Evolutionary conservation across 2,888 invertebrate genomes (phyloP).

Genomic region (Perdita meconis): DNA sequence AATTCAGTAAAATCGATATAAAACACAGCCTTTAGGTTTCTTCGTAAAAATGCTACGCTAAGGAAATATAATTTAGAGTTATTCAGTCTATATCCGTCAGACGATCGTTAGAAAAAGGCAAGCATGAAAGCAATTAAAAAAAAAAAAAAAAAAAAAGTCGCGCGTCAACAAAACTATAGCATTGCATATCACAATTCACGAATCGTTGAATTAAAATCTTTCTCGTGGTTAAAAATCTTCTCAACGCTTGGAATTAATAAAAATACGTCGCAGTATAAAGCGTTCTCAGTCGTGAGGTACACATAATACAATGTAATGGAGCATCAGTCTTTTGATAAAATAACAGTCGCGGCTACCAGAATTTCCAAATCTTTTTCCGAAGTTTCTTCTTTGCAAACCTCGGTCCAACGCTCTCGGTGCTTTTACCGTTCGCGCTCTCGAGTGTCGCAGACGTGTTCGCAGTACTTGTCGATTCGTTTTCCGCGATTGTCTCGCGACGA

Average conservation of each 20-base stretch:
- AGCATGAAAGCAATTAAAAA: background rate
- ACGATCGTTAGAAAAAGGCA: background rate
- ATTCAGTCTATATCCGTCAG: background rate
- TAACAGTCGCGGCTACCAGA: constrained; percentile 62
- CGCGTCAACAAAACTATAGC: background rate
- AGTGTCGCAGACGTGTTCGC: background rate
- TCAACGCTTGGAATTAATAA: background rate
- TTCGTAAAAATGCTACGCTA: constrained; percentile 2
- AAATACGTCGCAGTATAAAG: background rate
- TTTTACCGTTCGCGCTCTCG: background rate
- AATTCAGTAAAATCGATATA: background rate
- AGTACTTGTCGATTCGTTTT: background rate
- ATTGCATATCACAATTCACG: background rate
- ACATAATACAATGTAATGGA: background rate
- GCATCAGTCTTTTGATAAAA: background rate
- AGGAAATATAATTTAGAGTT: background rate
- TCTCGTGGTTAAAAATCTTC: background rate
- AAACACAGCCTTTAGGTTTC: constrained; percentile 1
- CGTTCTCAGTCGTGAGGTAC: background rate
- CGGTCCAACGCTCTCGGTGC: background rate
- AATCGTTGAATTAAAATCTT: constrained; percentile 10
- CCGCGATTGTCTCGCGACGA: background rate
- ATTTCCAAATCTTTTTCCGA: constrained; percentile 68
- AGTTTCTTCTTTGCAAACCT: constrained; percentile 26
- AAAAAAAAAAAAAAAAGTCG: background rate